Base-by-base conservation (phyloP, 2,797 vertebrate species). In the Microhierax caerulescens region DNA sequence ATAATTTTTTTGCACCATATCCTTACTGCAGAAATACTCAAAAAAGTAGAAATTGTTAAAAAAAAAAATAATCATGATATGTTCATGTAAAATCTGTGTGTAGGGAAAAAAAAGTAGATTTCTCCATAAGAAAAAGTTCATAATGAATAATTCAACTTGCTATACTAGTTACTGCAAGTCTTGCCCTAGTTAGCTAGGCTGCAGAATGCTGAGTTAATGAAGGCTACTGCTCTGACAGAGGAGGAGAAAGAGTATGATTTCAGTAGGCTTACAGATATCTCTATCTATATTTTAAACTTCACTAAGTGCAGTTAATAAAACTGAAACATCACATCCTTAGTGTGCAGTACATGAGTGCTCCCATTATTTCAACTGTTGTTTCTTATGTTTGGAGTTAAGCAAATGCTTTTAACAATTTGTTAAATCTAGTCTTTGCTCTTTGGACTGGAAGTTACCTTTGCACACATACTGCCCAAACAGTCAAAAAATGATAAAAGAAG, bases 71-170 rank as follows among this genome's bases (percentile, higher is more conserved):
- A 27, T 25, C 37, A 25, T 32, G 8, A 13, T 80, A 75, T 7
- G 53, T 78, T 92, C 92, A 56, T 54, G 41, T 56, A 75, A 86
- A 95, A 89, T 37, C 69, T 82, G 59, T 64, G 41, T 88, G 32
- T 9, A 76, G 36, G 17, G 37, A 24, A 48, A 85, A 95, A 47
- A 20, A 54, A 39, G 75, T 64, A 72, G 6, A 37, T 74, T 93
- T 23, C 56, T 76, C 70, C 30, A 12, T 24, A 93, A 51, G 85
- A 82, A 93, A 84, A 96, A 74, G 56, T 94, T 93, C 28, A 24
- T 53, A 23, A 96, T 96, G 83, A 97, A 97, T 96, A 96, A 97
- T 96, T 96, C 88, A 97, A 2, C 43, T 75, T 89, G 77, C 88
- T 89, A n/a, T 94, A 88, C 94, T 95, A 93, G 93, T 95, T 94